Evolutionary conservation across 2,888 invertebrate species (phyloP).

Genomic region (Thymelicus acteon): DNA sequence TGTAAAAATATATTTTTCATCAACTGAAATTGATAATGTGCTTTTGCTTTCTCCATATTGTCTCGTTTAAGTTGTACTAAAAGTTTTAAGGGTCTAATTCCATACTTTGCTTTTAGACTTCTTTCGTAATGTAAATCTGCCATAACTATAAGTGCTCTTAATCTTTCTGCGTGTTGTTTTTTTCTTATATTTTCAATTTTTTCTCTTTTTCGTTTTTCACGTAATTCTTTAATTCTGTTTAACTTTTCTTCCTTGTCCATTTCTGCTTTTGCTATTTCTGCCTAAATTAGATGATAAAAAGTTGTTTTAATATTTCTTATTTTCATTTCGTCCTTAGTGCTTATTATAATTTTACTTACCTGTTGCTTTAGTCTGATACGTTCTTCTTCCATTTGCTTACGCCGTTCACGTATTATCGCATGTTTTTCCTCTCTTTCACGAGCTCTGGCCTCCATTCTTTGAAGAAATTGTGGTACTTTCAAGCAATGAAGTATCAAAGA

Average conservation of each 20-base stretch:
- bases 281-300: constrained; percentile 50
- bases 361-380: constrained; percentile 75
- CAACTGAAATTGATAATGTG: constrained; percentile 73
- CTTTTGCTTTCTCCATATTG: constrained; percentile 74
- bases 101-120: constrained; percentile 67
- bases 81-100: constrained; percentile 64
- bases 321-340: background rate
- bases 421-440: constrained; percentile 86
- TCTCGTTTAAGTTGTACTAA: constrained; percentile 66
- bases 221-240: constrained; percentile 84
- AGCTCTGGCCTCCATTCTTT: constrained; percentile 90
- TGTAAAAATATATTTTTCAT: constrained; percentile 77
- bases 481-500: constrained; percentile 74
- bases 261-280: constrained; percentile 77
- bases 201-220: constrained; percentile 85
- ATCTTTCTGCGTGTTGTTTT: constrained; percentile 78
- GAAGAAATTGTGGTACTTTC: constrained; percentile 88
- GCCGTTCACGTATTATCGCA: constrained; percentile 75
- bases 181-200: constrained; percentile 86
- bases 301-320: background rate
- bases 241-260: constrained; percentile 87
- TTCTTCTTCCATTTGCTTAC: constrained; percentile 79
- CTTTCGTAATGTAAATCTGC: constrained; percentile 80
- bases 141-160: constrained; percentile 78
- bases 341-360: constrained; percentile 49